A percentile compares a stretch with the other conserved stretches of the same genome.
Evolutionary conservation across 2,113 vertebrate genomes (phyloP).

Genomic region (Glaucomys volans): DNA sequence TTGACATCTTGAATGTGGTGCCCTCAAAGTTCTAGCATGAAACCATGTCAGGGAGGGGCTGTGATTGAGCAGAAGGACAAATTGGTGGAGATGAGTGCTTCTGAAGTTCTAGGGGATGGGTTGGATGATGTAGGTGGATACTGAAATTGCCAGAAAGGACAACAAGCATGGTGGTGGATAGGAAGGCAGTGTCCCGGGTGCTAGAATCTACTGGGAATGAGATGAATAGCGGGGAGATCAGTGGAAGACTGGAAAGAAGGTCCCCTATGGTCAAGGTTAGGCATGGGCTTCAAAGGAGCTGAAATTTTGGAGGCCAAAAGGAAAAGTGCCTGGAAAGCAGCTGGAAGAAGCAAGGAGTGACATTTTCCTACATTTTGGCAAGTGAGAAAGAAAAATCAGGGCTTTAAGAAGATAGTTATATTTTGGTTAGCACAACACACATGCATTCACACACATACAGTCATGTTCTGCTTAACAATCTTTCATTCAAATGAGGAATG

Average conservation of each 20-base stretch:
- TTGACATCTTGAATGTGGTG: background rate
- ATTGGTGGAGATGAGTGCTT: background rate
- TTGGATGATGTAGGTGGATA: background rate
- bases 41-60: background rate
- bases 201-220: background rate
- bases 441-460: background rate
- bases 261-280: background rate
- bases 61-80: background rate
- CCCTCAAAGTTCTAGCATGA: background rate
- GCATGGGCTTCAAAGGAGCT: background rate
- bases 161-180: background rate
- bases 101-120: background rate
- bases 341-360: background rate
- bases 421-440: background rate
- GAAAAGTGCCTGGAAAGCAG: background rate
- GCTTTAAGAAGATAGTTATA: background rate
- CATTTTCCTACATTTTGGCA: background rate
- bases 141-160: background rate
- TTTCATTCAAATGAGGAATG: background rate
- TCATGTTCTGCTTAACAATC: background rate
- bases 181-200: background rate
- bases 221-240: background rate
- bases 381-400: background rate
- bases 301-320: conserved; percentile 1
- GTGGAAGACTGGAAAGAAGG: background rate